A percentile compares a stretch with the other conserved stretches of the same genome.
Evolutionary conservation across 2,797 vertebrate species (phyloP).

Genomic region (Valencia hispanica): DNA sequence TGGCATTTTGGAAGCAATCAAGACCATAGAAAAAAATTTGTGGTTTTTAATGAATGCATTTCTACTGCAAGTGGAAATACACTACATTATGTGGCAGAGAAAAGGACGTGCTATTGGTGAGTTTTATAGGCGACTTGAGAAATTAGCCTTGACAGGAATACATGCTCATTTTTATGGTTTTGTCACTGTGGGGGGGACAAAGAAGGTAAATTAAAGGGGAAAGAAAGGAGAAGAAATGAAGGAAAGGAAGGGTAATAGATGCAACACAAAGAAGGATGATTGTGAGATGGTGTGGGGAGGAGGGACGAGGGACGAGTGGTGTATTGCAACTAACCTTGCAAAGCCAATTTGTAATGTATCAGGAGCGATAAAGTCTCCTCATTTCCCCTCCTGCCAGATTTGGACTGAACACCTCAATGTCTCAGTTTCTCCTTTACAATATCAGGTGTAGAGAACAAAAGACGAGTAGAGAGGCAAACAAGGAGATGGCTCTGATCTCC

Average conservation of each 20-base stretch:
- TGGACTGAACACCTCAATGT: conserved; percentile 52
- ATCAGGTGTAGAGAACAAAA: conserved; percentile 58
- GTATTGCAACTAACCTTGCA: conserved; percentile 51
- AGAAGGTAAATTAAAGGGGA: conserved; percentile 21
- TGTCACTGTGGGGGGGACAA: conserved; percentile 40
- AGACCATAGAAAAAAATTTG: neutral
- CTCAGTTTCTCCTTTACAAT: conserved; percentile 45
- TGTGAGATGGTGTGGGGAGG: neutral
- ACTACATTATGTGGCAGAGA: conserved; percentile 55
- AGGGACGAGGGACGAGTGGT: conserved; percentile 21
- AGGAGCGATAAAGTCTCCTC: conserved; percentile 66
- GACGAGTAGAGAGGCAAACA: conserved; percentile 34
- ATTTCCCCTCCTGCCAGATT: conserved; percentile 66
- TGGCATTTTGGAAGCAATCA: conserved; percentile 28
- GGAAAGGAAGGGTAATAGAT: conserved; percentile 39
- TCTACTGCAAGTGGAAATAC: conserved; percentile 52
- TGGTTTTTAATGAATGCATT: conserved; percentile 43
- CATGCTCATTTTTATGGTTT: conserved; percentile 51
- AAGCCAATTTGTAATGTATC: conserved; percentile 70
- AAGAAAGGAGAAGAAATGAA: conserved; percentile 1
- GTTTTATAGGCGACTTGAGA: conserved; percentile 54
- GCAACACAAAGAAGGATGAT: conserved; percentile 27
- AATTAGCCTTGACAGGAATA: conserved; percentile 62
- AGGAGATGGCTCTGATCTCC: conserved; percentile 48
- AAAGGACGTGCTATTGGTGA: conserved; percentile 48